phyloP scores from a whole-genome alignment of 2,113 vertebrate genomes.

The Chlorocebus sabaeus region DNA sequence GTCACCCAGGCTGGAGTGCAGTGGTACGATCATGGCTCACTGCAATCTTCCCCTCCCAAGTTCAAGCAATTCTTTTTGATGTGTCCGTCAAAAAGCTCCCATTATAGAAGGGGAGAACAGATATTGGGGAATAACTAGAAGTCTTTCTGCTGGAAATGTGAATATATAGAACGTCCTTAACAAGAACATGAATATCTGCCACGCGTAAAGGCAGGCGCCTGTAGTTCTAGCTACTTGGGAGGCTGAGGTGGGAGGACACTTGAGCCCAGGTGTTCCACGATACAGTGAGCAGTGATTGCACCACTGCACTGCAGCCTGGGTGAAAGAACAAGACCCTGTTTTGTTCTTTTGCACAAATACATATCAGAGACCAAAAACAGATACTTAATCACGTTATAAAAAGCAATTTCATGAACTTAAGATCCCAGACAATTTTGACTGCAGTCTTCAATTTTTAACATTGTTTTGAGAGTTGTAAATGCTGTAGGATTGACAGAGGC shows the following conservation, averaged over 20 bases:
- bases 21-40: too few species aligned
- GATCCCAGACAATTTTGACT: background rate
- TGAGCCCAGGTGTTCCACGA: too few species aligned
- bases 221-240: too few species aligned
- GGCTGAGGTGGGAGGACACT: too few species aligned
- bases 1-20: too few species aligned
- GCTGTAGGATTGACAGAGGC: background rate
- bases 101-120: background rate
- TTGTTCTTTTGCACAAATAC: too few species aligned
- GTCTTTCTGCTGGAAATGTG: background rate
- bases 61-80: too few species aligned
- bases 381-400: background rate
- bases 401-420: background rate
- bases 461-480: background rate
- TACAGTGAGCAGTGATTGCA: too few species aligned
- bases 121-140: background rate
- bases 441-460: background rate
- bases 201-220: too few species aligned
- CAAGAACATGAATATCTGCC: background rate
- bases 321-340: too few species aligned
- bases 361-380: background rate
- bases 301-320: too few species aligned
- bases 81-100: background rate
- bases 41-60: too few species aligned
- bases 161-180: background rate